These are phyloP conservation scores for Calephelis perditalis DNA, from an alignment of 2,888 invertebrate species.

Conservation along the genomic window DNA sequence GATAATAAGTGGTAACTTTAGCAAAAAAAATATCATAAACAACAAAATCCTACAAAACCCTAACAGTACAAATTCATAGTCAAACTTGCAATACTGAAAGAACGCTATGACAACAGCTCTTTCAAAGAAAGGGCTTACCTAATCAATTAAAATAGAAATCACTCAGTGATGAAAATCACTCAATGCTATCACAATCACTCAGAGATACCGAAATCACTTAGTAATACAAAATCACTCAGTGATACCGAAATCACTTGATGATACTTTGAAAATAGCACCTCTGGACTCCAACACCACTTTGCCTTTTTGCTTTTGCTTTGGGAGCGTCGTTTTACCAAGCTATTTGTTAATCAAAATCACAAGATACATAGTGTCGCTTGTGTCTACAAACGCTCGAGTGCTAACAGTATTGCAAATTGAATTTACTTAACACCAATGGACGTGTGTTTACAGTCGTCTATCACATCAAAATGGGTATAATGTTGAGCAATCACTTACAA, in stretches of 20 bases:
- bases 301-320: no score
- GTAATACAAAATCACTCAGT: no score
- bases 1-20: constrained; percentile 2
- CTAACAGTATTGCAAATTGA: background rate
- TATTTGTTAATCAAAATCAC: no score
- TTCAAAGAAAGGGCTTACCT: constrained; percentile 7
- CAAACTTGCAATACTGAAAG: background rate
- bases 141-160: constrained; percentile 17
- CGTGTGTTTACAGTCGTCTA: constrained; percentile 40
- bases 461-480: constrained; percentile 45
- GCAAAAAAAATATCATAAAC: background rate
- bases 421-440: constrained; percentile 35
- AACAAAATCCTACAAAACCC: constrained; percentile 2
- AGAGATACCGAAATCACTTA: no score
- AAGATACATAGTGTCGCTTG: no score
- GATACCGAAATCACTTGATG: no score
- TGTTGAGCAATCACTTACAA: constrained; percentile 51
- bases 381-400: no score
- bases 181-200: no score
- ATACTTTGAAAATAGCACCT: no score
- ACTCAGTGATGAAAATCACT: constrained; percentile 20
- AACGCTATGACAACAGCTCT: no score
- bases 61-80: background rate
- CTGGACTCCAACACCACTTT: no score
- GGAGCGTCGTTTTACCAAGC: no score